Conservation (phyloP, 1,140 invertebrate genomes). For the Neuroterus valhalla region DNA sequence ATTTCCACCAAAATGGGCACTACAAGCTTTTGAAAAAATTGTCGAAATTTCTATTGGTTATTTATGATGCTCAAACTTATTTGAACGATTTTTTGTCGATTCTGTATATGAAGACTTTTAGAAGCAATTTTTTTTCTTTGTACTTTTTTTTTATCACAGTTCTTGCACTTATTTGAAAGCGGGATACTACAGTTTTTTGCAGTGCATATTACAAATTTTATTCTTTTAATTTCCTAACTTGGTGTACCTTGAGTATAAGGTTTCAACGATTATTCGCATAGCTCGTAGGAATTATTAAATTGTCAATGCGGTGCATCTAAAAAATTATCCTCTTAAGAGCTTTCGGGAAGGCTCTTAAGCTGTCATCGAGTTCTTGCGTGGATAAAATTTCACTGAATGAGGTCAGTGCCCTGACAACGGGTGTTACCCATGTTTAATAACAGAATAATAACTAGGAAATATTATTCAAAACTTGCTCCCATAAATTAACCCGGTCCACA, state of each 20-base stretch:
- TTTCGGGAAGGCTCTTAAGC: constrained; percentile 70
- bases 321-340: constrained; percentile 66
- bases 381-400: constrained; percentile 65
- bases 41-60: no score
- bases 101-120: no score
- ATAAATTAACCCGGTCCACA: no score
- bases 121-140: no score
- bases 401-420: constrained; percentile 49
- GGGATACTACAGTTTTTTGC: no score
- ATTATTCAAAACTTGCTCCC: neutral
- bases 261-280: constrained; percentile 66
- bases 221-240: neutral
- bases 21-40: no score
- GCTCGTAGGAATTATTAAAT: constrained; percentile 67
- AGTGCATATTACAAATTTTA: neutral
- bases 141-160: no score
- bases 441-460: neutral
- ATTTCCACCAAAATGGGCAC: no score
- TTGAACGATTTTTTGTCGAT: no score
- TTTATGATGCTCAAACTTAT: no score
- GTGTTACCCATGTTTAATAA: neutral
- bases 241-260: constrained; percentile 49
- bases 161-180: no score
- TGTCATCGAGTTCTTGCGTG: constrained; percentile 71
- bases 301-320: constrained; percentile 60